Base-by-base conservation (phyloP, 2,888 invertebrate species). In the Laothoe populi region DNA sequence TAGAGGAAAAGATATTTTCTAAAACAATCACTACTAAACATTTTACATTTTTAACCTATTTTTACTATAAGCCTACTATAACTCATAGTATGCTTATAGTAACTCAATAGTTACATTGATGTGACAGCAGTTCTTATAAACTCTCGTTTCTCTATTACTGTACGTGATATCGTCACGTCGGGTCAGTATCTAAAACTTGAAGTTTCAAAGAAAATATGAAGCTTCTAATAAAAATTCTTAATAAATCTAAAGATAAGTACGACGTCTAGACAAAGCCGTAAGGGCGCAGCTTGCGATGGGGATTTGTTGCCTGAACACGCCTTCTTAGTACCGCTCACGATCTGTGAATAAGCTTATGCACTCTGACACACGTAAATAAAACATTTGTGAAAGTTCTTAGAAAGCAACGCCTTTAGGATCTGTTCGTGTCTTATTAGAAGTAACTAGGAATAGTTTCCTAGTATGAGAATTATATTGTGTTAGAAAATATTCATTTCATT, bases 231-330 rank as follows among this genome's bases (percentile, higher is more conserved):
- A 53, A 44, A 53, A 53, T 19, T 53, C 16, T 53, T 53, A 53
- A 63, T 63, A 68, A 68, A 67, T 64, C 69, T 59, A 26, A 35
- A 40, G 60, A 64, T 72, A 68, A 68, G 67, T 67, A 48, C 68
- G 68, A 62, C 70, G 84, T 83, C 84, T 84, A 84, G 84, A 84
- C 84, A 69, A 65, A 69, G 70, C 73, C 70, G 68, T 66, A 66
- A 62, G 63, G 67, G 66, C 63, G 72, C 68, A 66, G 65, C 67
- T 67, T 68, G 70, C 53, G 65, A 69, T 69, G 72, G 38, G 82
- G 83, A 84, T 84, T 84, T 83, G 78, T 81, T 75, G 73, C 73
- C 66, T 66, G 75, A 77, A 81, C 76, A 77, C 69, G 76, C 75
- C 73, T 78, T 75, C 77, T 71, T 71, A 75, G 72, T 70, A 63